These are phyloP conservation scores for Sebastolobus altivelis DNA, from an alignment of 2,797 vertebrate genomes.

Conservation along the genomic window DNA sequence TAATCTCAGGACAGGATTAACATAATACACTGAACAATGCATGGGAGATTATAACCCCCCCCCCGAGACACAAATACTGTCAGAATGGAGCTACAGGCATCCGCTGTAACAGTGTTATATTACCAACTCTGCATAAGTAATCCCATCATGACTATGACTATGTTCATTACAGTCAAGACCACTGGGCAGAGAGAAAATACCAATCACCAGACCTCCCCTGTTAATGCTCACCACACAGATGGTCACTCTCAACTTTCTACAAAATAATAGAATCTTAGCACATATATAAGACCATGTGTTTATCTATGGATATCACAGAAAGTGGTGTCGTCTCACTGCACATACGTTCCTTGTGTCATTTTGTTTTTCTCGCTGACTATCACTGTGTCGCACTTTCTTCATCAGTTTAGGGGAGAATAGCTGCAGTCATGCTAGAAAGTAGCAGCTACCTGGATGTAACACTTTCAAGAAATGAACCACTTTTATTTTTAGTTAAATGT, in stretches of 20 bases:
- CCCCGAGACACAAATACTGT: constrained; percentile 29
- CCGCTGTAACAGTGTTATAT: constrained; percentile 11
- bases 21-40: neutral
- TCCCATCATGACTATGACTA: constrained; percentile 8
- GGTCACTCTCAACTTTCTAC: neutral
- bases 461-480: neutral
- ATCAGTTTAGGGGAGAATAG: neutral
- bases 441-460: neutral
- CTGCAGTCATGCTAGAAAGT: neutral
- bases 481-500: neutral
- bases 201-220: neutral
- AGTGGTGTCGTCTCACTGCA: neutral
- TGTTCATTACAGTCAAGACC: constrained; percentile 8
- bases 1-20: constrained; percentile 35
- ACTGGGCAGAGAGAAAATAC: neutral
- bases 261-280: neutral
- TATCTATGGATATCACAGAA: neutral
- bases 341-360: too few relatives aligned
- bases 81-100: neutral
- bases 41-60: constrained; percentile 6
- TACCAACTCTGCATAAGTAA: constrained; percentile 30
- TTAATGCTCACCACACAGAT: neutral
- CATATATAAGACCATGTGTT: neutral
- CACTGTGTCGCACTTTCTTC: neutral
- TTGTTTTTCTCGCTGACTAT: neutral